Conservation (phyloP, 2,113 vertebrate species). For the Varanus salvator region DNA sequence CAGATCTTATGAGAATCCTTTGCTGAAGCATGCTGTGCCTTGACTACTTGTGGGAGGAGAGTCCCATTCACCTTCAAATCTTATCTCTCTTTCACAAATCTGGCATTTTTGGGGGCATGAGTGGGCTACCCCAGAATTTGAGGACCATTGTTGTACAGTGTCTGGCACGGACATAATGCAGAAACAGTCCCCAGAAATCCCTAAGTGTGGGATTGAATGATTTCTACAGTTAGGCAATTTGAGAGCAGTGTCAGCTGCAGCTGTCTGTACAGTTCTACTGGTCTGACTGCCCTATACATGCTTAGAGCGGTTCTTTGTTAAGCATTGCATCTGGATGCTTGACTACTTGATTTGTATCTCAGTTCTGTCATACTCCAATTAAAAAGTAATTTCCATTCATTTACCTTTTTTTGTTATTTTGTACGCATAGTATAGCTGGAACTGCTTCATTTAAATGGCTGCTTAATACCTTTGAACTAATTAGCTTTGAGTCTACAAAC, state of each 20-base stretch:
- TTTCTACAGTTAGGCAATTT: no score
- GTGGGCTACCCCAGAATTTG: not conserved
- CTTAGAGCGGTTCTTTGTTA: not conserved
- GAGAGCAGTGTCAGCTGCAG: not conserved
- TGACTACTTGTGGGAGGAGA: no score
- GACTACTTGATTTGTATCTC: not conserved
- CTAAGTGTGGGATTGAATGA: not conserved
- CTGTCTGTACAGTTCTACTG: not conserved
- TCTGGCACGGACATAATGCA: not conserved
- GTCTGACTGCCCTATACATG: not conserved
- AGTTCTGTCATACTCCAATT: not conserved
- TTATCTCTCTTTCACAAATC: not conserved
- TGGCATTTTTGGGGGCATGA: no score
- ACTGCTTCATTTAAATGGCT: not conserved
- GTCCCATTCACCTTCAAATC: not conserved
- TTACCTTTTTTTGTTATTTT: not conserved
- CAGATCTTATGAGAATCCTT: not conserved
- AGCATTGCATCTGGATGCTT: not conserved
- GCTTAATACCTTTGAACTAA: not conserved
- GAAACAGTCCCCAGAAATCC: not conserved
- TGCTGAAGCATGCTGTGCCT: not conserved
- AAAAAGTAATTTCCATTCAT: not conserved
- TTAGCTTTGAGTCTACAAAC: rapidly evolving
- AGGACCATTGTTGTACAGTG: not conserved
- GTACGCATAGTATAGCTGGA: not conserved